Conservation (phyloP, 2,797 vertebrate species). For the Gymnothorax javanicus region DNA sequence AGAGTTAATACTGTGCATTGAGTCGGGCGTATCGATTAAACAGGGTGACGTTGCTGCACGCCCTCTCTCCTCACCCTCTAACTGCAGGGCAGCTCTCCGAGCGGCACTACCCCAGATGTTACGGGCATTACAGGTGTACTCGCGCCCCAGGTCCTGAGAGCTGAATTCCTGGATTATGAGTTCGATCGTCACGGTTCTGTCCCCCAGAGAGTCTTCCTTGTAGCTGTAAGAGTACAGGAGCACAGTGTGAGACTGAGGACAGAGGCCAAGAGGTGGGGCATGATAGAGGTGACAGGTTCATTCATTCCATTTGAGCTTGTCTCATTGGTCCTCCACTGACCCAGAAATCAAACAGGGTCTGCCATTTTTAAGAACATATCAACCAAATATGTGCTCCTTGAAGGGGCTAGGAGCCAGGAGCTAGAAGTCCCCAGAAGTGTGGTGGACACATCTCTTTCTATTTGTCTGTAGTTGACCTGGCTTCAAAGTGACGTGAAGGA, state of each 20-base stretch:
- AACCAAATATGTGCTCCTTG: too few species aligned
- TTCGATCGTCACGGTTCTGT: slow-evolving; percentile 61
- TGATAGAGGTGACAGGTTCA: neutral
- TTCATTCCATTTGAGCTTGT: too few species aligned
- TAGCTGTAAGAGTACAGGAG: slow-evolving; percentile 38
- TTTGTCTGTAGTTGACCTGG: too few species aligned
- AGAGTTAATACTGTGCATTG: neutral
- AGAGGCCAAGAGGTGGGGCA: neutral
- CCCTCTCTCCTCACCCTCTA: slow-evolving; percentile 73
- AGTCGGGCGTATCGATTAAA: too few species aligned
- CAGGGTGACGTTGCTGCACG: neutral
- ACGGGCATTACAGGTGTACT: slow-evolving; percentile 81
- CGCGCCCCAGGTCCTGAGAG: slow-evolving; percentile 74
- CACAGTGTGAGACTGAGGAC: slow-evolving; percentile 3
- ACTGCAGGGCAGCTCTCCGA: slow-evolving; percentile 65
- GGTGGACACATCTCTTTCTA: too few species aligned
- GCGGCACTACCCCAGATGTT: slow-evolving; percentile 69
- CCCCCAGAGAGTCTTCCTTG: slow-evolving; percentile 38
- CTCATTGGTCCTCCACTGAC: too few species aligned
- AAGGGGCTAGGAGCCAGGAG: too few species aligned
- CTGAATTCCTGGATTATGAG: slow-evolving; percentile 76
- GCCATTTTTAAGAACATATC: too few species aligned
- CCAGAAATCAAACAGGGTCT: too few species aligned
- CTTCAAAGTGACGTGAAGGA: too few species aligned
- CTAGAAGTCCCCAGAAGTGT: too few species aligned